phyloP scores from a whole-genome alignment of 2,888 invertebrate species.

The Lepidonotus clava region DNA sequence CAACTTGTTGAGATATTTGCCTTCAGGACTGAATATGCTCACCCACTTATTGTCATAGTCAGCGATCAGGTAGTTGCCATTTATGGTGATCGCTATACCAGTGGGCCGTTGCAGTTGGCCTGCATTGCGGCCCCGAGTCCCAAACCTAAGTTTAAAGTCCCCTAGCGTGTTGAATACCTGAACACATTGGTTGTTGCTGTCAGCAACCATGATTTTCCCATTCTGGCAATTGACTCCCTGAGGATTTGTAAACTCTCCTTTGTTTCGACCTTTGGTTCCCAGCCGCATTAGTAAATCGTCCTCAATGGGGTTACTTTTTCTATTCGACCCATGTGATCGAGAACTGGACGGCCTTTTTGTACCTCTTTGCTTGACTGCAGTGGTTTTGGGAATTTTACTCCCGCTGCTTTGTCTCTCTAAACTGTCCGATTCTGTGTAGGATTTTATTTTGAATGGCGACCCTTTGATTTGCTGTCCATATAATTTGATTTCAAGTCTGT shows the following conservation, averaged over 20 bases:
- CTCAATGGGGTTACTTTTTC: conserved; percentile 79
- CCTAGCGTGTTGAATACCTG: conserved; percentile 78
- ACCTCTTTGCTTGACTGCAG: conserved; percentile 78
- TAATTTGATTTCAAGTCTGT: conserved; percentile 79
- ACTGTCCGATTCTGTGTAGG: conserved; percentile 72
- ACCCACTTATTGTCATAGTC: conserved; percentile 83
- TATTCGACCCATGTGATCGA: conserved; percentile 79
- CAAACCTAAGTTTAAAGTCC: conserved; percentile 80
- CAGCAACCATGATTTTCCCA: conserved; percentile 81
- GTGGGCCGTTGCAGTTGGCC: conserved; percentile 83
- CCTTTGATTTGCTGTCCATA: conserved; percentile 81
- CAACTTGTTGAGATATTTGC: conserved; percentile 82
- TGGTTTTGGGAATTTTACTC: conserved; percentile 78
- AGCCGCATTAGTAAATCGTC: conserved; percentile 82
- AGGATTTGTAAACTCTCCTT: conserved; percentile 83
- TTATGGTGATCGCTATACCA: conserved; percentile 81
- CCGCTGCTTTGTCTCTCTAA: conserved; percentile 70
- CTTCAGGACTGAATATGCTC: conserved; percentile 81
- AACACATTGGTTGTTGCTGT: conserved; percentile 82
- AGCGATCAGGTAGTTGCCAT: conserved; percentile 82
- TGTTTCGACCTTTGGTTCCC: conserved; percentile 81
- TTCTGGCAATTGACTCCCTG: conserved; percentile 81
- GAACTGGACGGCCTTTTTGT: conserved; percentile 80
- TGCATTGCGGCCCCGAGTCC: conserved; percentile 80
- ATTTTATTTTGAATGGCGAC: conserved; percentile 80